Evolutionary conservation across 2,888 invertebrate species (phyloP).

Genomic region (Miltochrista miniata): DNA sequence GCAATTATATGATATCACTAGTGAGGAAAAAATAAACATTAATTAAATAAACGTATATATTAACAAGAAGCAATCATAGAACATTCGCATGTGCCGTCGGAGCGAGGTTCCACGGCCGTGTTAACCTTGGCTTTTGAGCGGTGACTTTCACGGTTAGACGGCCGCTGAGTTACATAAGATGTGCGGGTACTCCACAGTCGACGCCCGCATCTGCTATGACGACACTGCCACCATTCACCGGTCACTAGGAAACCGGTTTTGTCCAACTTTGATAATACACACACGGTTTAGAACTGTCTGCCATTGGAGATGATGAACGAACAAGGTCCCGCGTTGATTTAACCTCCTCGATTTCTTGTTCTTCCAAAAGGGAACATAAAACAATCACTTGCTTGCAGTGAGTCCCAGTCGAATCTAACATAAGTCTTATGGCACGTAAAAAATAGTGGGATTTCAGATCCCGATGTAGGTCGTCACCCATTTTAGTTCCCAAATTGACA

Average conservation of each 20-base stretch:
- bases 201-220: conserved; percentile 68
- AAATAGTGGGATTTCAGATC: no score
- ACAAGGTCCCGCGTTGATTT: neutral
- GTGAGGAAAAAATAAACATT: conserved; percentile 64
- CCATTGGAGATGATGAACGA: conserved; percentile 19
- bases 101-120: conserved; percentile 70
- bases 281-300: conserved; percentile 18
- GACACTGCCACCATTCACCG: conserved; percentile 67
- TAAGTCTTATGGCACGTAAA: no score
- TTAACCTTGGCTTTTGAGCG: conserved; percentile 83
- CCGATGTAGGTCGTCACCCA: no score
- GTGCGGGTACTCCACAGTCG: conserved; percentile 51
- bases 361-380: no score
- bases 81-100: conserved; percentile 73
- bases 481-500: no score
- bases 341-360: neutral
- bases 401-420: no score
- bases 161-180: conserved; percentile 76
- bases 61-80: conserved; percentile 63
- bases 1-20: conserved; percentile 71
- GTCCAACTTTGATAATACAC: conserved; percentile 41
- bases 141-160: conserved; percentile 83
- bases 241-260: conserved; percentile 64
- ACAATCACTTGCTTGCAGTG: no score
- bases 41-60: conserved; percentile 50